Base-by-base conservation (phyloP, 2,888 invertebrate species). In the Plagiodera versicolora region DNA sequence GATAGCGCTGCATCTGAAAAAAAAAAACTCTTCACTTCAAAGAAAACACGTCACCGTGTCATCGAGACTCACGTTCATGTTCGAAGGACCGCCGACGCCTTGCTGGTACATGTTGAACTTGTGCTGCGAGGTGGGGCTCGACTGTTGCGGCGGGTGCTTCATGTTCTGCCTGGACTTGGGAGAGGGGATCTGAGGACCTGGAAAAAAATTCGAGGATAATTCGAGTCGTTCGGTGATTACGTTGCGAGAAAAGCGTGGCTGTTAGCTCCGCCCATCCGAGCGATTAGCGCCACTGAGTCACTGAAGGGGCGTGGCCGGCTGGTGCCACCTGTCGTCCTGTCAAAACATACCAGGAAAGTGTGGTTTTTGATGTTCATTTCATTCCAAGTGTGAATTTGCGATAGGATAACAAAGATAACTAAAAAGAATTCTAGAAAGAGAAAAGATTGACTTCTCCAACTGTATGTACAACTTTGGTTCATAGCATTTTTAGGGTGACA, bases 131-230 rank as follows among this genome's bases (percentile, higher is more conserved):
- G 84, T 83, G 5, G 83, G 84, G 70, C 83, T 84, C 61, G 83
- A 83, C 66, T 84, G 84, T 14, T 83, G 83, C 61, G 83, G 83
- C 54, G 82, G 84, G 67, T 83, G 84, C 67, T 83, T 84, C 66
- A 78, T 79, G 61, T 81, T 82, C 71, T 78, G 79, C 56, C 84
- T 80, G 39, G 84, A 83, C 74, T 85, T 85, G 51, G 85, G 85
- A n/a, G 85, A 85, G 53, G 84, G 82, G 70, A 84, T 84, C 77
- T 84, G 84, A 28, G 83, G 78, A 39, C 82, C 84, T 83, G 63
- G 44, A 74, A 74, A 60, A 3, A 17, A 28, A 9, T 14, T 24
- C 19, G 8, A 14, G 11, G 24, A 3, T 45, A 53, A 10, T n/a
- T 11, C 28, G 8, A 8, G 67, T 4, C 24, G 11, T 19, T 19